A percentile compares a stretch with the other conserved stretches of the same genome.
Evolutionary conservation across 2,113 vertebrate genomes (phyloP).

Genomic region (Amazona vittata): DNA sequence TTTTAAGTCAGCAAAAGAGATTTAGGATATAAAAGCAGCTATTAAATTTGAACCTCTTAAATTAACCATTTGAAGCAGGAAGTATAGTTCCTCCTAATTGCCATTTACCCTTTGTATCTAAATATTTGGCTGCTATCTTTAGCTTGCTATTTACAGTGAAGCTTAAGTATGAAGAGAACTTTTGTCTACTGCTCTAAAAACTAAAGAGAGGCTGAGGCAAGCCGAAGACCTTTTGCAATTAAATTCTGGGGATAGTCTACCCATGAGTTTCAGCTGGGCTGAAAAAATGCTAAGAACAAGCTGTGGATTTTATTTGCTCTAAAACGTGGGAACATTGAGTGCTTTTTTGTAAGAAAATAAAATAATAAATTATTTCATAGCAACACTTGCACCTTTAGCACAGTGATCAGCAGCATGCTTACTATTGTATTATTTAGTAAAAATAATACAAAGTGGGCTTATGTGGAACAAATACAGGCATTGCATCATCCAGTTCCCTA

Average conservation of each 20-base stretch:
- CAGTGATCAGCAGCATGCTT: not conserved
- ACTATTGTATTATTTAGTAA: not conserved
- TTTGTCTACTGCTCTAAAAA: not conserved
- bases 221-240: not conserved
- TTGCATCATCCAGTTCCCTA: not conserved
- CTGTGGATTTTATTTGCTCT: not conserved
- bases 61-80: not conserved
- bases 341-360: not conserved
- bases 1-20: not conserved
- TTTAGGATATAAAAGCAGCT: not conserved
- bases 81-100: not conserved
- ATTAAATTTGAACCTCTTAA: not conserved
- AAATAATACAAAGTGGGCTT: not conserved
- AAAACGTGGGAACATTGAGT: not conserved
- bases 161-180: not conserved
- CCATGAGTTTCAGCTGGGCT: not conserved
- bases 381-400: not conserved
- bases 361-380: not conserved
- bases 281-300: not conserved
- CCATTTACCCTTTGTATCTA: not conserved
- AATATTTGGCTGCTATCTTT: not conserved
- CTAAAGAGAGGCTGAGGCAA: not conserved
- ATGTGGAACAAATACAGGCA: not conserved
- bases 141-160: not conserved
- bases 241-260: not conserved